phyloP scores from a whole-genome alignment of 1,140 invertebrate species.

The Neodiprion lecontei region DNA sequence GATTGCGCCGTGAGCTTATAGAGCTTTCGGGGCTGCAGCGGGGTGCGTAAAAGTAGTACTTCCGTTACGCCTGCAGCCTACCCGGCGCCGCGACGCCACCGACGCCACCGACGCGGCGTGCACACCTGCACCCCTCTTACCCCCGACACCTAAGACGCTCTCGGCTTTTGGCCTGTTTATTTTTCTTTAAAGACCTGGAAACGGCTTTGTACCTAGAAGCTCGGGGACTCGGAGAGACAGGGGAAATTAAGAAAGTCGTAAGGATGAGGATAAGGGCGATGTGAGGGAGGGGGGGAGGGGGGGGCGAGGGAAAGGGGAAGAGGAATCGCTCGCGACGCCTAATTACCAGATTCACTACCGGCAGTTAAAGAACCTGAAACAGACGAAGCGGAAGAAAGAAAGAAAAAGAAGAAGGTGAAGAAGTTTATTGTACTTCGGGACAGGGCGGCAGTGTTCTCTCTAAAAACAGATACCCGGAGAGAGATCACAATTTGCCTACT shows the following conservation, averaged over 20 bases:
- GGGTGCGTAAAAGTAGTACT: constrained; percentile 49
- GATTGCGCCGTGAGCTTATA: constrained; percentile 37
- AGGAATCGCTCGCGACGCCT: too few relatives aligned
- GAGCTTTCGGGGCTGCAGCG: constrained; percentile 15
- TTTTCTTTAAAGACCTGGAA: constrained; percentile 8
- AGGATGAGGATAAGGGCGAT: too few relatives aligned
- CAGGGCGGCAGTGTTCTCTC: too few relatives aligned
- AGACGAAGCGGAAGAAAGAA: too few relatives aligned
- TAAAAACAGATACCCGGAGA: too few relatives aligned
- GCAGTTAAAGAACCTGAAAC: too few relatives aligned
- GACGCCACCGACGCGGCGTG: constrained; percentile 8
- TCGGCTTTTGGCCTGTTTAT: not conserved
- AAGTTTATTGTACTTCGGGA: too few relatives aligned
- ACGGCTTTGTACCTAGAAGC: constrained; percentile 27
- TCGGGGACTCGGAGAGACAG: constrained; percentile 14
- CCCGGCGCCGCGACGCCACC: constrained; percentile 39
- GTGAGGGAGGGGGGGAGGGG: not conserved
- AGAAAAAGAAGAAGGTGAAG: too few relatives aligned
- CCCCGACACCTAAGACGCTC: not conserved
- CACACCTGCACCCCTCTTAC: not conserved
- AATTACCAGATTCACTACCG: too few relatives aligned
- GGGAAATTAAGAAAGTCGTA: constrained; percentile 7
- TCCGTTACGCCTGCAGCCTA: constrained; percentile 40
- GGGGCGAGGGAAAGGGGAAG: not conserved
- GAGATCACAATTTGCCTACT: too few relatives aligned